Percentiles rank a stretch among this genome's conserved stretches.
phyloP scores from a whole-genome alignment of 2,113 vertebrate species.

The Tilapia sparmanii region DNA sequence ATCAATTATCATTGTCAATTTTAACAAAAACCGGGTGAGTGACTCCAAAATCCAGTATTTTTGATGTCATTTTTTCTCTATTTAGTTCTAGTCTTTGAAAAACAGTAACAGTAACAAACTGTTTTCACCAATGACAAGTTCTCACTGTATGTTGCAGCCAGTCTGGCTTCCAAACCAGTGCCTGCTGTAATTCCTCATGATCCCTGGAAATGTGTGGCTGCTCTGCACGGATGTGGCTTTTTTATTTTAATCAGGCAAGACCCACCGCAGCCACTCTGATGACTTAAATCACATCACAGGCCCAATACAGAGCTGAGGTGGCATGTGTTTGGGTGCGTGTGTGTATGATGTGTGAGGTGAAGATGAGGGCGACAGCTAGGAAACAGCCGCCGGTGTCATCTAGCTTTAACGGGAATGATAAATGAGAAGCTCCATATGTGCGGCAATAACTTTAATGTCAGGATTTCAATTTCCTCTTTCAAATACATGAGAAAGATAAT shows the following conservation, averaged over 20 bases:
- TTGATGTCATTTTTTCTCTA: background rate
- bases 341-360: conserved; percentile 23
- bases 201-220: conserved; percentile 36
- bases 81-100: background rate
- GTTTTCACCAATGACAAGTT: background rate
- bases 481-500: background rate
- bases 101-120: background rate
- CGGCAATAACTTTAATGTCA: background rate
- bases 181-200: background rate
- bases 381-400: conserved; percentile 15
- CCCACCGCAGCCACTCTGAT: conserved; percentile 36
- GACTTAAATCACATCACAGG: conserved; percentile 5
- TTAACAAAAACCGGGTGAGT: background rate
- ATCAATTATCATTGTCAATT: background rate
- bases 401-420: conserved; percentile 8
- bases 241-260: conserved; percentile 11
- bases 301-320: background rate
- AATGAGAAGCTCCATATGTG: conserved; percentile 25
- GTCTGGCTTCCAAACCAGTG: background rate
- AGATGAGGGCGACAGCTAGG: conserved; percentile 28
- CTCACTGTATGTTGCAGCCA: background rate
- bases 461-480: background rate
- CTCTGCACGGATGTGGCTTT: conserved; percentile 40
- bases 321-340: background rate
- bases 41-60: background rate